Base-by-base conservation (phyloP, 2,113 vertebrate genomes). In the Vidua macroura region DNA sequence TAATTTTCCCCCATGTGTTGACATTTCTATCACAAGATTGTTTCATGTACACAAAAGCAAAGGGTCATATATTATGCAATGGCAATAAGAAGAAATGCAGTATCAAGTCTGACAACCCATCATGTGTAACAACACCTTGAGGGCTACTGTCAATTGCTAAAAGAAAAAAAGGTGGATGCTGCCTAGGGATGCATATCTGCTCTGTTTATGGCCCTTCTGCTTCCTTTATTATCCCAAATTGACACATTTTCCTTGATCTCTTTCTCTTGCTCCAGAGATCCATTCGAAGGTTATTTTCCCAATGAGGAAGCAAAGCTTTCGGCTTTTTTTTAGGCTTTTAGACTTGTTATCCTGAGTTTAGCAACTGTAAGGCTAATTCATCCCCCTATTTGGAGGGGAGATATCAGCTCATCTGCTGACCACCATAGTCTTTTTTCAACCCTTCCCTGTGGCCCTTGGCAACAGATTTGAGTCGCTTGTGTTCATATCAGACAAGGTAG, bases 121-220 rank as follows among this genome's bases (percentile, higher is more conserved):
- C 85, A 63, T 59, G 80, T 72, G 69, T 64, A 37, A 90, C 91
- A 75, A 52, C 51, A 72, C 64, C 86, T 85, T 60, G 90, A 90
- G 79, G 92, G 92, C 94, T 74, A 89, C 69, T 91, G 93, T 58
- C 95, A 96, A 92, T 90, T 92, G 86, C 86, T 91, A 43, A 85
- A 81, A 95, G 79, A 77, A 95, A 86, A 88, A 94, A 95, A 95
- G 84, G 94, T 90, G 91, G 63, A 68, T 53, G 58, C 60, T 95
- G 93, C 84, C 77, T 30, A 41, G 89, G 91, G 92, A 96, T 96
- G 94, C 68, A 89, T 93, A 96, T 95, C 89, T 97, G 92, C 67
- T 67, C 86, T 92, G 91, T 97, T 97, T 96, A 97, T 88, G 87
- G 87, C 92, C 90, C 90, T 95, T 92, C 92, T 96, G 90, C 86